Evolutionary conservation across 2,113 vertebrate species (phyloP).

Genomic region (Sporophila hypoxantha): DNA sequence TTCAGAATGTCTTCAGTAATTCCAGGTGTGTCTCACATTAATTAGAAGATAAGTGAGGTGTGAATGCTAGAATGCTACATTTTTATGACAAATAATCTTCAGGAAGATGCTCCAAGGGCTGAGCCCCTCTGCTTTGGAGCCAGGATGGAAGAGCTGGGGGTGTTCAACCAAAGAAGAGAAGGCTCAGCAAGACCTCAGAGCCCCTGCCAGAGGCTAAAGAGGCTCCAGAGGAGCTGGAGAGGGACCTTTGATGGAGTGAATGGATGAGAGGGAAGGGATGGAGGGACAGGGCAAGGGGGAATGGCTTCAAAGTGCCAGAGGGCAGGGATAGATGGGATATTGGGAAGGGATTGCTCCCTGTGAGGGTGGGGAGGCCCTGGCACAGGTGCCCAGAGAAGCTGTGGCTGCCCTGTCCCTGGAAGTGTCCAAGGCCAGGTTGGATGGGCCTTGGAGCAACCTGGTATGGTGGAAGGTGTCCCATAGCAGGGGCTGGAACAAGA

Average conservation of each 20-base stretch:
- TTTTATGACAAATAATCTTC: slow-evolving; percentile 5
- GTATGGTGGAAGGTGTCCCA: background rate
- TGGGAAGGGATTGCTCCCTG: background rate
- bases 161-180: background rate
- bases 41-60: background rate
- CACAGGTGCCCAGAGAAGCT: background rate
- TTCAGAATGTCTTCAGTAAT: background rate
- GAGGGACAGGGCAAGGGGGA: background rate
- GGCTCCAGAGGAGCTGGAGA: background rate
- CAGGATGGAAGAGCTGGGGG: background rate
- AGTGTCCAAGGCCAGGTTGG: background rate
- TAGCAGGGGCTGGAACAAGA: no score
- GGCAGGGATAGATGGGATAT: background rate
- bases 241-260: background rate
- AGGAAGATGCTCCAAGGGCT: background rate
- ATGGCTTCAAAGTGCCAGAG: background rate
- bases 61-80: background rate
- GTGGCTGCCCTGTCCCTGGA: background rate
- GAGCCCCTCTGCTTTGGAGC: background rate
- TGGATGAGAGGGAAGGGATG: background rate
- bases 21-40: background rate
- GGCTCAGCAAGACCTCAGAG: background rate
- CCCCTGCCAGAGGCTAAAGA: background rate
- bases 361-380: background rate
- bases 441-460: background rate